These are phyloP conservation scores for Ennomos erosarius DNA, from an alignment of 2,888 invertebrate genomes.

Conservation along the genomic window DNA sequence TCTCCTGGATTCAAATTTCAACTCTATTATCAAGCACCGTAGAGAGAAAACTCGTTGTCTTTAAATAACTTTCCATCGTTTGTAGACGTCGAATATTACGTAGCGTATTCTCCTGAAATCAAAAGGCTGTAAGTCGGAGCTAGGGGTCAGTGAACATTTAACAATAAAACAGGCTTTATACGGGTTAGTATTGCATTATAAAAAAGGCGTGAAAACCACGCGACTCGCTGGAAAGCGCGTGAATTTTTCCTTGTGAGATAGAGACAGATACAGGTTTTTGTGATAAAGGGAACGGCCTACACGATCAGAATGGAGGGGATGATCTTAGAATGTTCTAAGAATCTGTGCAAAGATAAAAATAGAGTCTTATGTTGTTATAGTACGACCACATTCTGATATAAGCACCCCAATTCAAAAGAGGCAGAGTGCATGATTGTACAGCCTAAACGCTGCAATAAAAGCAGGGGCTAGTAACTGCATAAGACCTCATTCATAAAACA, in stretches of 20 bases:
- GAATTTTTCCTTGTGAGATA: conserved; percentile 77
- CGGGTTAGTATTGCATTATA: conserved; percentile 44
- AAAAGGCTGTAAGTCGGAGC: conserved; percentile 45
- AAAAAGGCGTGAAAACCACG: conserved; percentile 60
- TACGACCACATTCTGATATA: background rate
- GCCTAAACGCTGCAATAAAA: conserved; percentile 42
- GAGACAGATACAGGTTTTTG: conserved; percentile 77
- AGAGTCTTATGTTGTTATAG: conserved; percentile 31
- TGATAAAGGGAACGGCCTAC: conserved; percentile 82
- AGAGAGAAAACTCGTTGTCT: background rate
- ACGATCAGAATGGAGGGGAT: conserved; percentile 71
- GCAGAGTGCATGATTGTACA: conserved; percentile 6
- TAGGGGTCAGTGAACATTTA: conserved; percentile 34
- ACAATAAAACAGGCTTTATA: conserved; percentile 31
- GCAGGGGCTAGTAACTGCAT: conserved; percentile 66
- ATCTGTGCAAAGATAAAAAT: conserved; percentile 56
- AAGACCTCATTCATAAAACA: conserved; percentile 81
- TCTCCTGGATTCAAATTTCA: background rate
- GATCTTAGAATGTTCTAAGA: conserved; percentile 78
- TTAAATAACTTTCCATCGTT: conserved; percentile 8
- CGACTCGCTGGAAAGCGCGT: conserved; percentile 65
- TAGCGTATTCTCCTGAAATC: conserved; percentile 39
- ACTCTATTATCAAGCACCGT: background rate
- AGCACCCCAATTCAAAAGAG: conserved; percentile 1
- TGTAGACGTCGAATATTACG: conserved; percentile 28